Percentiles rank a stretch among this genome's conserved stretches.
phyloP scores from a whole-genome alignment of 2,797 vertebrate species.

The Tinamus major region DNA sequence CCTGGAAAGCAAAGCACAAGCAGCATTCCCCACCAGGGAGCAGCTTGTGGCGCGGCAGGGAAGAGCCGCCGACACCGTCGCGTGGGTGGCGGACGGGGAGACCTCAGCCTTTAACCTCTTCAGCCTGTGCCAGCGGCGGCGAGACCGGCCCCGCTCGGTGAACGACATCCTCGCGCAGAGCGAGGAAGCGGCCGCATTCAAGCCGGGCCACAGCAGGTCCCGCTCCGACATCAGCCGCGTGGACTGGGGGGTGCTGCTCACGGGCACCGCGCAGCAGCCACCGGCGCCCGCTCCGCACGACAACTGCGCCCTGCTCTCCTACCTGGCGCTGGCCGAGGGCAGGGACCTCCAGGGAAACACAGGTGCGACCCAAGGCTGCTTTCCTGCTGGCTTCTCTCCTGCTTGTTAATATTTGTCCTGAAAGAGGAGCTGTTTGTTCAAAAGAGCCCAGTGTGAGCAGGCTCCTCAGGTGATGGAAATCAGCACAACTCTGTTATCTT shows the following conservation, averaged over 20 bases:
- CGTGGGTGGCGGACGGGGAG: slow-evolving; percentile 81
- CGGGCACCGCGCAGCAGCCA: slow-evolving; percentile 65
- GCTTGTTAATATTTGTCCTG: not conserved
- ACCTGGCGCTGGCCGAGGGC: slow-evolving; percentile 66
- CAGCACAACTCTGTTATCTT: not conserved
- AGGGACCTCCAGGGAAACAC: slow-evolving; percentile 81
- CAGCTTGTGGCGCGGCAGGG: slow-evolving; percentile 71
- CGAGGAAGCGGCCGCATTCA: slow-evolving; percentile 87
- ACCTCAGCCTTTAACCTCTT: slow-evolving; percentile 84
- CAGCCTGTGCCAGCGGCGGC: slow-evolving; percentile 88
- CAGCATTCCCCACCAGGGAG: slow-evolving; percentile 79
- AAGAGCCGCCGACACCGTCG: slow-evolving; percentile 72
- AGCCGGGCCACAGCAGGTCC: slow-evolving; percentile 92
- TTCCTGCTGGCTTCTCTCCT: not conserved
- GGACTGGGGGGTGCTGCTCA: slow-evolving; percentile 77
- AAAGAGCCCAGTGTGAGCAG: not conserved
- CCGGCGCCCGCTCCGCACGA: slow-evolving; percentile 48
- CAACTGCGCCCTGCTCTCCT: slow-evolving; percentile 65
- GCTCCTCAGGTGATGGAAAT: not conserved
- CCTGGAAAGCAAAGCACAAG: slow-evolving; percentile 82
- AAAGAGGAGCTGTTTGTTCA: not conserved
- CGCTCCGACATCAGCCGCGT: slow-evolving; percentile 86
- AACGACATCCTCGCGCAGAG: slow-evolving; percentile 89
- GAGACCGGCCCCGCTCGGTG: slow-evolving; percentile 91
- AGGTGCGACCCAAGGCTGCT: slow-evolving; percentile 69